Percentiles rank a stretch among this genome's conserved stretches.
Conservation (phyloP, 2,888 invertebrate genomes). For the Caenorhabditis sp. region DNA sequence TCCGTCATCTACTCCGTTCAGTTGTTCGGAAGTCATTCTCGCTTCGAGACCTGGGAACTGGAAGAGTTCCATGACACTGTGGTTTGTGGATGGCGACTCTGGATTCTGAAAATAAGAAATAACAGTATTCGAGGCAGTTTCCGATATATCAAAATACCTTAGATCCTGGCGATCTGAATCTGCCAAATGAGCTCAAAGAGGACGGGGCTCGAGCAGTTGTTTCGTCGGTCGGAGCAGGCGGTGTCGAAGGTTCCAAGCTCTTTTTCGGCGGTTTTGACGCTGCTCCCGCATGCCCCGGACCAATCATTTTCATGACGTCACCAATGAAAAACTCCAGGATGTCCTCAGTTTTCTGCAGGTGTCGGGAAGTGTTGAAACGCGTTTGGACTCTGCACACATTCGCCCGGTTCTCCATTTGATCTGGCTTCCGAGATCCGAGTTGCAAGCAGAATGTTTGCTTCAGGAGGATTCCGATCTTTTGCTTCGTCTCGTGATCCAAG, state of each 20-base stretch:
- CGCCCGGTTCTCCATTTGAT: conserved; percentile 64
- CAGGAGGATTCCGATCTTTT: conserved; percentile 67
- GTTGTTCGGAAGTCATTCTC: conserved; percentile 65
- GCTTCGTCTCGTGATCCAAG: conserved; percentile 39
- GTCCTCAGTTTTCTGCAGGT: conserved; percentile 69
- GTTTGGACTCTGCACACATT: conserved; percentile 74
- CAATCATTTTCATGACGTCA: conserved; percentile 67
- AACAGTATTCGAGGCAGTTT: neutral
- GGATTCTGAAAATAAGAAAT: conserved; percentile 22
- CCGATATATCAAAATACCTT: neutral
- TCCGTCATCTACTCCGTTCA: conserved; percentile 59
- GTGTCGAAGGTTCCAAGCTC: conserved; percentile 1
- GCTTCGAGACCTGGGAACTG: conserved; percentile 80
- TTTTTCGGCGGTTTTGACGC: conserved; percentile 13
- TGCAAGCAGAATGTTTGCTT: conserved; percentile 73
- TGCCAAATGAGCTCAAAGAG: conserved; percentile 20
- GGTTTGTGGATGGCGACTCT: conserved; percentile 36
- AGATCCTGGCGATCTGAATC: conserved; percentile 42
- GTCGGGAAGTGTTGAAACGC: conserved; percentile 52
- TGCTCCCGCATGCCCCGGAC: conserved; percentile 21
- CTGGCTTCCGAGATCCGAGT: conserved; percentile 62
- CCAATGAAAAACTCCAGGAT: conserved; percentile 71
- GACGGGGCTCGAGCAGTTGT: conserved; percentile 32
- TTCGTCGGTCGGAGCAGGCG: conserved; percentile 14
- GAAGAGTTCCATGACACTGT: conserved; percentile 77